Conservation (phyloP, 2,797 vertebrate species). For the Benthosema pterotum region DNA sequence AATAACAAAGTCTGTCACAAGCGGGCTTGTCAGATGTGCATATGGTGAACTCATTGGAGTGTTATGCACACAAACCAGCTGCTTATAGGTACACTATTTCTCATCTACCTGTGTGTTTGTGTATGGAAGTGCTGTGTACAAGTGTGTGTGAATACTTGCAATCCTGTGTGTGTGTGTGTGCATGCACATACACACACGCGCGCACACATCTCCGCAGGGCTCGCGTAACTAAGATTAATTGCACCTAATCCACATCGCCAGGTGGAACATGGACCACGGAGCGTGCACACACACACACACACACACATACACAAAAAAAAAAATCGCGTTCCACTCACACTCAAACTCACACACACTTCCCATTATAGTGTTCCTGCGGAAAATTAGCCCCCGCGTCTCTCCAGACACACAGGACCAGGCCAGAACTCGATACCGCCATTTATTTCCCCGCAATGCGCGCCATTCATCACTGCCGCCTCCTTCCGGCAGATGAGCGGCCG, state of each 20-base stretch:
- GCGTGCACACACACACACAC: slow-evolving; percentile 19
- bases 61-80: slow-evolving; percentile 51
- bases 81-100: slow-evolving; percentile 28
- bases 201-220: slow-evolving; percentile 49
- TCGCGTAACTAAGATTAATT: slow-evolving; percentile 85
- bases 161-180: slow-evolving; percentile 19
- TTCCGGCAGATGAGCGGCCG: slow-evolving; percentile 40
- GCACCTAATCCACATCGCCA: slow-evolving; percentile 80
- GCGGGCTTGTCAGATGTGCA: slow-evolving; percentile 54
- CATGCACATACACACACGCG: background rate
- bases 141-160: slow-evolving; percentile 5
- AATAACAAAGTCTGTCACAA: slow-evolving; percentile 35
- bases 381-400: slow-evolving; percentile 70
- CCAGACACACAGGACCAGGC: slow-evolving; percentile 62
- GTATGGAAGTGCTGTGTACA: background rate
- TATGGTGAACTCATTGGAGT: slow-evolving; percentile 52
- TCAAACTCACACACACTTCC: slow-evolving; percentile 59
- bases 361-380: slow-evolving; percentile 65
- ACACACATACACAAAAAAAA: slow-evolving; percentile 25
- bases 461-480: slow-evolving; percentile 69
- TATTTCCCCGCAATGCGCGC: slow-evolving; percentile 65
- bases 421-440: slow-evolving; percentile 72
- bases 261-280: slow-evolving; percentile 66
- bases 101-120: slow-evolving; percentile 9
- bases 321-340: slow-evolving; percentile 48